Evolutionary conservation across 2,113 vertebrate genomes (phyloP).

Genomic region (Genyomyrus donnyi): DNA sequence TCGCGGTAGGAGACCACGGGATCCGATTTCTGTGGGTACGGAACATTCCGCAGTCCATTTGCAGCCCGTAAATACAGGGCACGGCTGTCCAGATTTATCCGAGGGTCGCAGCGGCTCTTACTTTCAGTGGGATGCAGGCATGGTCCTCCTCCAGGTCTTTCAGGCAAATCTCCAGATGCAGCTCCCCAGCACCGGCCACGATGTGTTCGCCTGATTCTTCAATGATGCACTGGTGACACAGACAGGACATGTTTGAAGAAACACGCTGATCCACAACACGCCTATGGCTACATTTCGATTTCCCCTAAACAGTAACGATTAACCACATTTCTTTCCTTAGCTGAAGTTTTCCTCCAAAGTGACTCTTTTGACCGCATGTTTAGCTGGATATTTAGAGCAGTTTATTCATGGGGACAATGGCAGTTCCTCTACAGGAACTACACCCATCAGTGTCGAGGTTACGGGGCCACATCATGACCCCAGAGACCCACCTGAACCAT

Average conservation of each 20-base stretch:
- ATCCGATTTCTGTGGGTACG: constrained; percentile 50
- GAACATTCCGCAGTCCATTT: neutral
- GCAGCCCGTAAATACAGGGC: neutral
- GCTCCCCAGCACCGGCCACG: constrained; percentile 49
- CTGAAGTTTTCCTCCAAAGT: neutral
- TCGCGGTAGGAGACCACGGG: constrained; percentile 49
- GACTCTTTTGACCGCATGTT: neutral
- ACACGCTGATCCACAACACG: neutral
- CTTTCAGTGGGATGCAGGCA: constrained; percentile 55
- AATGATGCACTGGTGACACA: constrained; percentile 40
- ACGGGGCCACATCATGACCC: neutral
- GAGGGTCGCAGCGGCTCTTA: constrained; percentile 8
- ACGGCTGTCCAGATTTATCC: no score
- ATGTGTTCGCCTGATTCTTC: constrained; percentile 54
- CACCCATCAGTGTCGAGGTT: neutral
- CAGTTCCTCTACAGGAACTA: neutral
- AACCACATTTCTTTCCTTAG: neutral
- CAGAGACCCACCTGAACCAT: constrained; percentile 35
- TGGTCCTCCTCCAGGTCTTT: constrained; percentile 56
- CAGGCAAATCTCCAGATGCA: constrained; percentile 56
- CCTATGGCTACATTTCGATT: neutral
- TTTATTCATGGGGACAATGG: neutral
- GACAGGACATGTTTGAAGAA: neutral
- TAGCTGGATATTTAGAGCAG: neutral
- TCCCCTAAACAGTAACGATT: neutral